Base-by-base conservation (phyloP, 2,888 invertebrate genomes). In the Biston betularia region DNA sequence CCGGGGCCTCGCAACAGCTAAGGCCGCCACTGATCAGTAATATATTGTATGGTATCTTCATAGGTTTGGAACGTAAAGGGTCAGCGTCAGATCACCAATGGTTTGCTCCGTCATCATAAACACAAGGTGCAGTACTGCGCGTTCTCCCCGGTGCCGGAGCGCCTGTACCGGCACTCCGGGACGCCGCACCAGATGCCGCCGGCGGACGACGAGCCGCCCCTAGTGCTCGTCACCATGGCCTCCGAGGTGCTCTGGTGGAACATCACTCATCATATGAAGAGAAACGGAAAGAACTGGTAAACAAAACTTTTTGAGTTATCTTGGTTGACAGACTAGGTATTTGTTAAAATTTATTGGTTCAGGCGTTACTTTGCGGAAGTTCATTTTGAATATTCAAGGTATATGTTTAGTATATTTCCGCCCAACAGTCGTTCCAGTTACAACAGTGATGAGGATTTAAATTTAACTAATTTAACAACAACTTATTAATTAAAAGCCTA, bases 221-320 rank as follows among this genome's bases (percentile, higher is more conserved):
- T 94, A 4, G 93, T 95, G 40, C 83, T 95, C 44, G 92, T 95
- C 7, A 94, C 94, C 24, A 89, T 95, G 82, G 95, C 94, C 0
- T 89, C 95, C 1, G 95, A 95, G 80, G 90, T 95, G 35, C 94
- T 94, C 0, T 95, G 94, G 94, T 95, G 95, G 95, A 92, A 95
- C 75, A 79, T 94, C 38, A 87, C 89, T 0, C 84, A 87, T 56
- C 69, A 90, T 50, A 85, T 89, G 65, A 86, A 84, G 57, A 78
- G 84, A 15, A 81, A 83, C 38, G 81, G 76, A 58, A 79, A 72
- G 24, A 85, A 81, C 76, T 85, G 86, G 90, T 89, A 52, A 24
- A 24, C 24, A 24, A 24, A 24, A 2, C 24, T 24, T 24, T 24
- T 24, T 24, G 24, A n/a, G n/a, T 24, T 24, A 24, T 24, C 1